Conservation (phyloP, 1,140 invertebrate genomes). For the Gonatopus flavifemur region DNA sequence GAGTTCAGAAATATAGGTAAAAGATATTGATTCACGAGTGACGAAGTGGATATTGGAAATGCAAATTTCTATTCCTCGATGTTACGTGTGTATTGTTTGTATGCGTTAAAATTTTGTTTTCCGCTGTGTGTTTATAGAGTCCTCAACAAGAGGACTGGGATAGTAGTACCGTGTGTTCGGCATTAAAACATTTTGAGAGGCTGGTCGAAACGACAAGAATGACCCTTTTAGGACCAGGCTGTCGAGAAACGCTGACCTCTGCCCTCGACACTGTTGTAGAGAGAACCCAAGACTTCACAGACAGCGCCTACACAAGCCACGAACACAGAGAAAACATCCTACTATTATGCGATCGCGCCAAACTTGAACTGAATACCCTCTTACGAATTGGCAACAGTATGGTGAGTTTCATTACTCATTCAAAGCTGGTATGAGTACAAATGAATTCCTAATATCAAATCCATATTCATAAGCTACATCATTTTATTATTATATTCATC, state of each 20-base stretch:
- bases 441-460: too few relatives aligned
- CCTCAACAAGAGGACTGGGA: constrained; percentile 66
- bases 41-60: not conserved
- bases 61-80: not conserved
- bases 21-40: not conserved
- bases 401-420: constrained; percentile 69
- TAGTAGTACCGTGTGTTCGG: constrained; percentile 74
- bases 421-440: too few relatives aligned
- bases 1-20: not conserved
- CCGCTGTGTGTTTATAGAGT: constrained; percentile 33
- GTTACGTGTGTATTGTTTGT: not conserved
- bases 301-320: constrained; percentile 97
- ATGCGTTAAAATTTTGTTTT: not conserved
- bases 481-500: too few relatives aligned
- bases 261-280: constrained; percentile 91
- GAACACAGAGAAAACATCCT: constrained; percentile 95
- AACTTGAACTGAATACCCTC: constrained; percentile 83
- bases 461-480: too few relatives aligned
- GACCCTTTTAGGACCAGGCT: constrained; percentile 60
- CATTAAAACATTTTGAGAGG: constrained; percentile 81
- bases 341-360: constrained; percentile 83
- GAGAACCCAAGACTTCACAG: constrained; percentile 97
- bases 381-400: constrained; percentile 81
- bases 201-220: constrained; percentile 82
- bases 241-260: constrained; percentile 74